These are phyloP conservation scores for Solenopsis invicta DNA, from an alignment of 1,140 invertebrate genomes.

Conservation along the genomic window DNA sequence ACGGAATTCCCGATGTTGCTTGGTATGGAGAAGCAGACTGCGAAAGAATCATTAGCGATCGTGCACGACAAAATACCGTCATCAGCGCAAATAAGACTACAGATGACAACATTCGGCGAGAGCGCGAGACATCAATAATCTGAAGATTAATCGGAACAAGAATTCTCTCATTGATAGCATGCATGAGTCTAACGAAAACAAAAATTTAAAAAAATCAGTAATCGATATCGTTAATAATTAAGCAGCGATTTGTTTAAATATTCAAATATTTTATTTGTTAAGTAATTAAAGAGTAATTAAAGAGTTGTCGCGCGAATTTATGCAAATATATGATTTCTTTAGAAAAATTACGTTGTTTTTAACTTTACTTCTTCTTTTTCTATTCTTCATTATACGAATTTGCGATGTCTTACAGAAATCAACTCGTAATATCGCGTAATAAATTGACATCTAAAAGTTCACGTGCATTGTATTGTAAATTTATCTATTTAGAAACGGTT, in stretches of 20 bases:
- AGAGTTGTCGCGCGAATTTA: background rate
- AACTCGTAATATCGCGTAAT: background rate
- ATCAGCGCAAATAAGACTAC: background rate
- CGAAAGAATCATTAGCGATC: constrained; percentile 29
- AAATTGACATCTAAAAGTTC: background rate
- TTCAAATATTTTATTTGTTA: constrained; percentile 6
- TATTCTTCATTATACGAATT: background rate
- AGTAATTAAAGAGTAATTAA: background rate
- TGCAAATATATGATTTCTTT: constrained; percentile 25
- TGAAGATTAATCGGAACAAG: constrained; percentile 31
- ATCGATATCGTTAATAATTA: constrained; percentile 10
- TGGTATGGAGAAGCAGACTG: constrained; percentile 1
- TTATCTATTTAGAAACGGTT: background rate
- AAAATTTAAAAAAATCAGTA: background rate
- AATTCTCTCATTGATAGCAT: background rate
- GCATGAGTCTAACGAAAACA: background rate
- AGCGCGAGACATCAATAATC: background rate
- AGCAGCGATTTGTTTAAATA: background rate
- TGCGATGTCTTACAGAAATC: background rate
- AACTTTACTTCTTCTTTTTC: background rate
- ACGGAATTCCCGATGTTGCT: constrained; percentile 26
- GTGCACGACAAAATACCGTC: constrained; percentile 10
- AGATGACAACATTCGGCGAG: background rate
- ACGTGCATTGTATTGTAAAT: background rate
- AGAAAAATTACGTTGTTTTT: constrained; percentile 10